phyloP scores from a whole-genome alignment of 2,888 invertebrate species.

The Aquatica leii region DNA sequence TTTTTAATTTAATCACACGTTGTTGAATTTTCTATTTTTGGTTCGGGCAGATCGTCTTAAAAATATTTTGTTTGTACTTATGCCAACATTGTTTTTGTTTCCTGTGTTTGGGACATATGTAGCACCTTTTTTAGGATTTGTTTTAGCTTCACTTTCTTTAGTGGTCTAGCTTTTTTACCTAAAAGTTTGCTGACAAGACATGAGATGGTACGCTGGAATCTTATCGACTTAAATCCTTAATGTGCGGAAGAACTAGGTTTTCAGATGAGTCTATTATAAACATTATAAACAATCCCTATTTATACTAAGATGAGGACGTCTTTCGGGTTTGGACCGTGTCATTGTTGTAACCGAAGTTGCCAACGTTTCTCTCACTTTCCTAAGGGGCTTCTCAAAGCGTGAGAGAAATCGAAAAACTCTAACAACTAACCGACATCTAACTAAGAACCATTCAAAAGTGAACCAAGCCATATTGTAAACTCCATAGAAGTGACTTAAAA shows the following conservation, averaged over 20 bases:
- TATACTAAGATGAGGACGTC: too few species aligned
- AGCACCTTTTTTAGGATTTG: background rate
- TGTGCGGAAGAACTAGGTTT: background rate
- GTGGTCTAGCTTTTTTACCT: background rate
- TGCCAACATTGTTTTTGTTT: background rate
- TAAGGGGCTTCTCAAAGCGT: too few species aligned
- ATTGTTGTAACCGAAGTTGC: too few species aligned
- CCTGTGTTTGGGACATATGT: background rate
- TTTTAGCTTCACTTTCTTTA: background rate
- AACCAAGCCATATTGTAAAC: background rate
- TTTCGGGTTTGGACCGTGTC: too few species aligned
- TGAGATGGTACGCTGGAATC: background rate
- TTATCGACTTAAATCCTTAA: background rate
- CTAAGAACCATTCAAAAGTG: too few species aligned
- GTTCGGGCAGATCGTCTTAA: background rate
- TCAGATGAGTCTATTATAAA: background rate
- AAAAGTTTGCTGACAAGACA: too few species aligned
- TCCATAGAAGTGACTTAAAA: too few species aligned
- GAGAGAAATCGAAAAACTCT: too few species aligned
- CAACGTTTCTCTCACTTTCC: too few species aligned
- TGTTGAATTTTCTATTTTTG: too few species aligned
- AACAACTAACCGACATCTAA: too few species aligned
- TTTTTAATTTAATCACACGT: too few species aligned
- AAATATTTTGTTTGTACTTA: background rate
- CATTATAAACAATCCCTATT: background rate